Conservation (phyloP, 1,140 invertebrate genomes). For the Drosophila sp. region DNA sequence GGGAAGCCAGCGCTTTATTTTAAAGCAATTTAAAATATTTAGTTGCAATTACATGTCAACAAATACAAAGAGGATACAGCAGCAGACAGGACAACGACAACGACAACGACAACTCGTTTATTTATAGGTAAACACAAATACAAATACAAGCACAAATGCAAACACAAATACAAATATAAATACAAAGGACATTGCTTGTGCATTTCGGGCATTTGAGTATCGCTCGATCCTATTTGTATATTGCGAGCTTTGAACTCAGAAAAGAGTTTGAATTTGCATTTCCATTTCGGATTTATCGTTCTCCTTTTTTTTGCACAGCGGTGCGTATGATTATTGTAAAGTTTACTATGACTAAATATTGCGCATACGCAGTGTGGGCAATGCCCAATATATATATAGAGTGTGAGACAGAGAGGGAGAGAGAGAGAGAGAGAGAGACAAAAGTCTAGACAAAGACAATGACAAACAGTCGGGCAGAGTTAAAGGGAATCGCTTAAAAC, state of each 20-base stretch:
- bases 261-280: slow-evolving; percentile 7
- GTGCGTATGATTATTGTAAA: slow-evolving; percentile 78
- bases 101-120: slow-evolving; percentile 55
- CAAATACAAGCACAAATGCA: slow-evolving; percentile 19
- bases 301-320: slow-evolving; percentile 59
- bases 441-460: slow-evolving; percentile 74
- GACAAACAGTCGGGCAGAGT: slow-evolving; percentile 41
- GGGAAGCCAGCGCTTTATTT: slow-evolving; percentile 67
- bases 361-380: slow-evolving; percentile 54
- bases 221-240: slow-evolving; percentile 21
- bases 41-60: slow-evolving; percentile 83
- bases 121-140: slow-evolving; percentile 62
- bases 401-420: neutral
- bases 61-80: slow-evolving; percentile 52
- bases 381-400: neutral
- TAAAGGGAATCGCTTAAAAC: slow-evolving; percentile 56
- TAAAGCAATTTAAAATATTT: slow-evolving; percentile 84
- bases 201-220: slow-evolving; percentile 31
- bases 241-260: slow-evolving; percentile 43
- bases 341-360: slow-evolving; percentile 68
- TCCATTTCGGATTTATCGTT: slow-evolving; percentile 30
- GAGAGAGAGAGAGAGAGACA: slow-evolving; percentile 7
- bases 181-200: slow-evolving; percentile 28
- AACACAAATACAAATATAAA: slow-evolving; percentile 19
- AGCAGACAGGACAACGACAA: slow-evolving; percentile 38